Evolutionary conservation across 2,888 invertebrate species (phyloP), one percentile per base, ranked within the genome.

Genomic region (Aquatica leii): DNA sequence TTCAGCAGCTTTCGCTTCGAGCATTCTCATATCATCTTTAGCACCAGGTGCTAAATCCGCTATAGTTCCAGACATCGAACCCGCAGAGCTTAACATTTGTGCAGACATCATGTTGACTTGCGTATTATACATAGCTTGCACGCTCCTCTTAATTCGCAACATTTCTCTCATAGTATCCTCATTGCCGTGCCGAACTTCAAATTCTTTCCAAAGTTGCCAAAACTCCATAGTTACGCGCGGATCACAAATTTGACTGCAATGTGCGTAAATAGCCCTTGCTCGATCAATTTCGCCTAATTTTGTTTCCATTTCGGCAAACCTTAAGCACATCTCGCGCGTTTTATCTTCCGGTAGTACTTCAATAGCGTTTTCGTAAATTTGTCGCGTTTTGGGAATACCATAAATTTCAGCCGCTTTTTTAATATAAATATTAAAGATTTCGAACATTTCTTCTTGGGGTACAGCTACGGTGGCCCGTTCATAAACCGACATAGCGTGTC

Each of bases 51-150:
- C 89, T 65, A 90, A 84, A 77, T 91, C 91, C 0, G 90, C 90
- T 50, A 90, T 83, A 20, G 90, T 89, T 14, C 90, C 88, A 35
- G 88, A 85, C 56, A 85, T 85, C 72, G 86, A 86, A 14, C 86
- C 85, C 40, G 89, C 88, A 15, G 92, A 92, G 73, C 91, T 94
- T 73, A 97, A 84, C 91, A 96, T 95, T 82, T 98, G 98, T 0
- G 97, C 97, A 11, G 97, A 95, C 97, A 98, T 98, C 93, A 97
- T 98, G 80, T 98, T 98, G n/a, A 90, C 86, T 85, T 98, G 97
- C 0, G 98, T 98, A 80, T 98, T 99, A 81, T 96, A 99, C 75
- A 94, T 94, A 2, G 98, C 98, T 83, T 98, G 97, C 0, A 99
- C 95, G 77, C 97, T 97, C 73, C 98, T 88, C 83, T 98, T 97